Evolutionary conservation across 2,113 vertebrate species (phyloP).

Genomic region (Gambusia holbrooki): DNA sequence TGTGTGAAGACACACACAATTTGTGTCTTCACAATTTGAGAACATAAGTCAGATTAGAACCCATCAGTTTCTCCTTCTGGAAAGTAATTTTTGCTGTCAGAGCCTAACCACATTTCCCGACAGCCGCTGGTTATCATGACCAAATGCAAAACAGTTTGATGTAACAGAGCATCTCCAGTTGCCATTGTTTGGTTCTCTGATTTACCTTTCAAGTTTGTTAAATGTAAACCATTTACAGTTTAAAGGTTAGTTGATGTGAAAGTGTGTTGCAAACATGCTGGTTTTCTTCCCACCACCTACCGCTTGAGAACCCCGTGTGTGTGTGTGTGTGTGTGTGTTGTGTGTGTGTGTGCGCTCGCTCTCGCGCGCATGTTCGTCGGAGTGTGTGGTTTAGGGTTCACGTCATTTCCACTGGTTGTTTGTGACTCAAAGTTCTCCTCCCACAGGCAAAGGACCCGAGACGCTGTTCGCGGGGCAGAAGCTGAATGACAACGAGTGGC

Average conservation of each 20-base stretch:
- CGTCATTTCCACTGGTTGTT: constrained; percentile 21
- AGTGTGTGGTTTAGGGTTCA: constrained; percentile 7
- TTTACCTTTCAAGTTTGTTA: neutral
- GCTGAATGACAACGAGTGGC: constrained; percentile 95
- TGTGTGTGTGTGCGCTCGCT: no score
- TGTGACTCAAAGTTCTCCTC: constrained; percentile 56
- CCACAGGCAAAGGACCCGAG: constrained; percentile 92
- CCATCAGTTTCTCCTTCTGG: no score
- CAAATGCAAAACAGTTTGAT: constrained; percentile 19
- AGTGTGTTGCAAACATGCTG: constrained; percentile 55
- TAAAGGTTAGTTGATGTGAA: neutral
- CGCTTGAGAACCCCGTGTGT: constrained; percentile 16
- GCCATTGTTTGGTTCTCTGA: neutral
- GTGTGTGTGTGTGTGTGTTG: neutral
- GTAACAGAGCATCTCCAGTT: constrained; percentile 1
- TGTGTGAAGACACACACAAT: no score
- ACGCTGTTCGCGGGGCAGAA: constrained; percentile 91
- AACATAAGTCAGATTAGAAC: no score
- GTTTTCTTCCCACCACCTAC: constrained; percentile 56
- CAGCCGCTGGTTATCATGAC: neutral
- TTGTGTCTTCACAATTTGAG: no score
- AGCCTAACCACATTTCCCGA: no score
- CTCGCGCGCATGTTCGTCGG: neutral
- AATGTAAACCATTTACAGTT: constrained; percentile 6
- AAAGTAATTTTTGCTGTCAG: no score